These are phyloP conservation scores for Sinopyrophorus schimmeli DNA, from an alignment of 2,888 invertebrate species.

Conservation along the genomic window DNA sequence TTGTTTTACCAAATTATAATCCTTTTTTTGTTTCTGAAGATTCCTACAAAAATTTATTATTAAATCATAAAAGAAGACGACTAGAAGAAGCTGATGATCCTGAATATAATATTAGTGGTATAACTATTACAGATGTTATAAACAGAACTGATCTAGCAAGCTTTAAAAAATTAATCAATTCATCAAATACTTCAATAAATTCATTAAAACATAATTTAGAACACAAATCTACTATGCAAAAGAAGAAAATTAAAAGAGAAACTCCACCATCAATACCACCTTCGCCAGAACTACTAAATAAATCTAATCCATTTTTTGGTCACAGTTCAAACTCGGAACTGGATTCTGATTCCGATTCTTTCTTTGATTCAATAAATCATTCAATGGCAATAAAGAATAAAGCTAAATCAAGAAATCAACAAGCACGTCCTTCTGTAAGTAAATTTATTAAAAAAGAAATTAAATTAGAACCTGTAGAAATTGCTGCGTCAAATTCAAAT, in stretches of 20 bases:
- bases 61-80: slow-evolving; percentile 72
- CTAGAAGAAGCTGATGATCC: slow-evolving; percentile 72
- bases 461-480: slow-evolving; percentile 20
- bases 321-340: slow-evolving; percentile 49
- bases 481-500: slow-evolving; percentile 2
- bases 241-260: slow-evolving; percentile 42
- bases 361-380: slow-evolving; percentile 33
- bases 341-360: slow-evolving; percentile 48
- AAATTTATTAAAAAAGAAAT: slow-evolving; percentile 25
- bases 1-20: slow-evolving; percentile 51
- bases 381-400: slow-evolving; percentile 22
- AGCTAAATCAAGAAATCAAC: slow-evolving; percentile 17
- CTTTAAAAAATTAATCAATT: slow-evolving; percentile 47
- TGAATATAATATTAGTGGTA: slow-evolving; percentile 75
- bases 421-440: slow-evolving; percentile 4
- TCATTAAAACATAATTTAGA: slow-evolving; percentile 41
- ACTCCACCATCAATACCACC: slow-evolving; percentile 21
- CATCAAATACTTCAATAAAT: slow-evolving; percentile 16
- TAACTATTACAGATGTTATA: slow-evolving; percentile 73
- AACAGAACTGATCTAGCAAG: slow-evolving; percentile 55
- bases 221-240: slow-evolving; percentile 38
- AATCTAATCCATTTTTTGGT: slow-evolving; percentile 35
- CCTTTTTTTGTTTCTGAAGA: slow-evolving; percentile 64
- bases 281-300: slow-evolving; percentile 33
- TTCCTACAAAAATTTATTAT: slow-evolving; percentile 69